Evolutionary conservation across 2,888 invertebrate species (phyloP).

Genomic region (Platynereis dumerilii): DNA sequence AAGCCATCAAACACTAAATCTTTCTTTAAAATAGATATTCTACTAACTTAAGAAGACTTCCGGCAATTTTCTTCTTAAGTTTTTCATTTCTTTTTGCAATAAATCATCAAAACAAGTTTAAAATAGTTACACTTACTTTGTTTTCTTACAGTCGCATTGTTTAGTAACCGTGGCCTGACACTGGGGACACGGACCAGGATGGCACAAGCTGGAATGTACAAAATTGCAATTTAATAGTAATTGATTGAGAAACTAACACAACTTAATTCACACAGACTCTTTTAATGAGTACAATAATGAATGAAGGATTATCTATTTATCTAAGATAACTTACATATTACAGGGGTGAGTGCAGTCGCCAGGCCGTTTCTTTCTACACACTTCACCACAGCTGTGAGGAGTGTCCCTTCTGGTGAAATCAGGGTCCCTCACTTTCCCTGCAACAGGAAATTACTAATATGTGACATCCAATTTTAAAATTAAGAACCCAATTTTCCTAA

Average conservation of each 20-base stretch:
- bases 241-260: not conserved
- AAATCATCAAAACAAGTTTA: too few relatives aligned
- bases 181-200: conserved; percentile 93
- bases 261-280: too few relatives aligned
- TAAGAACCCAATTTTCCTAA: not conserved
- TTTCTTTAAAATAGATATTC: too few relatives aligned
- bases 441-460: conserved; percentile 3
- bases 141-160: conserved; percentile 62
- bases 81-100: too few relatives aligned
- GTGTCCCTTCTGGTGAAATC: conserved; percentile 75
- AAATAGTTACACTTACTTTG: conserved; percentile 44
- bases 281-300: too few relatives aligned
- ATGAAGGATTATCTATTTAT: too few relatives aligned
- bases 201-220: conserved; percentile 70
- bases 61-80: not conserved
- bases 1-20: too few relatives aligned
- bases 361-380: conserved; percentile 72
- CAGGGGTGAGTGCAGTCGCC: conserved; percentile 69
- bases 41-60: not conserved
- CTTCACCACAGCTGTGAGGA: conserved; percentile 91
- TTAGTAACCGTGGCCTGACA: conserved; percentile 75
- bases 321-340: conserved; percentile 70
- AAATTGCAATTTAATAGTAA: not conserved
- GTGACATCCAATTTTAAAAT: too few relatives aligned
- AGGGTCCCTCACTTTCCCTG: conserved; percentile 58